phyloP scores from a whole-genome alignment of 1,140 invertebrate genomes.

The Cecropterus lyciades region DNA sequence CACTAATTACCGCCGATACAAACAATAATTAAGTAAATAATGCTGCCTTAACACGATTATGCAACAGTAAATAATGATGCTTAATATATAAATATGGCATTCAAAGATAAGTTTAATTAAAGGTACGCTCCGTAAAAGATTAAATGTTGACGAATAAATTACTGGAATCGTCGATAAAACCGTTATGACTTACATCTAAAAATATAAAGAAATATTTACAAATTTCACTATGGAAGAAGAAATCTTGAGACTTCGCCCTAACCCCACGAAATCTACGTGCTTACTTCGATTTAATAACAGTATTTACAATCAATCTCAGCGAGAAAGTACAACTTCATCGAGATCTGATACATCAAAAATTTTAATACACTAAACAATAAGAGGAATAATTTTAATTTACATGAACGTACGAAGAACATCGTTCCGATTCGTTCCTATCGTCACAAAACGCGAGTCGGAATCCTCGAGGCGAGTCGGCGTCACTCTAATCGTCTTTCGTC shows the following conservation, averaged over 20 bases:
- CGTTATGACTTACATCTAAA: conserved; percentile 66
- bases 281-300: conserved; percentile 72
- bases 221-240: conserved; percentile 83
- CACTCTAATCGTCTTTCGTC: conserved; percentile 11
- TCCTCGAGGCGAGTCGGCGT: conserved; percentile 14
- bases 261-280: conserved; percentile 63
- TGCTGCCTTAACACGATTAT: conserved; percentile 47
- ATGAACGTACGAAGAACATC: conserved; percentile 43
- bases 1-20: conserved; percentile 35
- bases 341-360: conserved; percentile 66
- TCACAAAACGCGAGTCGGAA: conserved; percentile 34
- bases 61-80: conserved; percentile 63
- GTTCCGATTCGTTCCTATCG: conserved; percentile 32
- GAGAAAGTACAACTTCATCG: conserved; percentile 66
- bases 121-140: conserved; percentile 78
- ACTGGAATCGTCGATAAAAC: conserved; percentile 76
- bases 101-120: conserved; percentile 73
- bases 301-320: conserved; percentile 81
- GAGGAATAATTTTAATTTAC: conserved; percentile 60
- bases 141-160: conserved; percentile 80
- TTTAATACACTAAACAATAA: conserved; percentile 60
- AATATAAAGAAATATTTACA: conserved; percentile 80
- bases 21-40: conserved; percentile 41
- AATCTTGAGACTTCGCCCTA: conserved; percentile 61
- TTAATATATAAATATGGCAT: conserved; percentile 82